phyloP scores from a whole-genome alignment of 2,113 vertebrate genomes.

The Capreolus pygargus region DNA sequence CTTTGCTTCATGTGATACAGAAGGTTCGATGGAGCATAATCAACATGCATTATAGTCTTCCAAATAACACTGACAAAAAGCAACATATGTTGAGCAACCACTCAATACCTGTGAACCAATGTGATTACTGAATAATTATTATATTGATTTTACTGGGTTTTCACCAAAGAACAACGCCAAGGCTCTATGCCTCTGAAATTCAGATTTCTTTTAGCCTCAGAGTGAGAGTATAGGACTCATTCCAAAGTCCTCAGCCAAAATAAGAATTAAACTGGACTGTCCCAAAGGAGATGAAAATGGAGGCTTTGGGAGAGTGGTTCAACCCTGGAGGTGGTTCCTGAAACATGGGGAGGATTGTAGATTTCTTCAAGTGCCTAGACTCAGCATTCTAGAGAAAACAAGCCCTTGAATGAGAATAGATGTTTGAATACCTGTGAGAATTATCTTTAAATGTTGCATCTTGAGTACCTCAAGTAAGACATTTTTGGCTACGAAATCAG shows the following conservation, averaged over 20 bases:
- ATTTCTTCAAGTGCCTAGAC: background rate
- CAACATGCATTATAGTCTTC: background rate
- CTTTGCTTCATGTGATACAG: background rate
- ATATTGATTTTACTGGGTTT: background rate
- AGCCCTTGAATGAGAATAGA: background rate
- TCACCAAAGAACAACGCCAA: background rate
- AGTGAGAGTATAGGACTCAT: background rate
- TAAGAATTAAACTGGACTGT: background rate
- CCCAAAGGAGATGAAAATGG: background rate
- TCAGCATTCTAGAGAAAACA: background rate
- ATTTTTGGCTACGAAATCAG: background rate
- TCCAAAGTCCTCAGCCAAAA: background rate
- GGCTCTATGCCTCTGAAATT: background rate
- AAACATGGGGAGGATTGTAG: background rate
- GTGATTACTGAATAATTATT: background rate
- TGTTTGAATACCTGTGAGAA: background rate
- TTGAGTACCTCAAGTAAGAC: background rate
- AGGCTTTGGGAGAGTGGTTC: background rate
- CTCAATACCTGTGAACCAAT: background rate
- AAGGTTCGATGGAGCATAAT: background rate
- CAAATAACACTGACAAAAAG: background rate
- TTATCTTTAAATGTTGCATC: background rate
- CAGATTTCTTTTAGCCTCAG: background rate
- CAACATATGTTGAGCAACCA: background rate
- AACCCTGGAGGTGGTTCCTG: background rate